Evolutionary conservation across 2,888 invertebrate genomes (phyloP).

Genomic region (Trilocha varians): DNA sequence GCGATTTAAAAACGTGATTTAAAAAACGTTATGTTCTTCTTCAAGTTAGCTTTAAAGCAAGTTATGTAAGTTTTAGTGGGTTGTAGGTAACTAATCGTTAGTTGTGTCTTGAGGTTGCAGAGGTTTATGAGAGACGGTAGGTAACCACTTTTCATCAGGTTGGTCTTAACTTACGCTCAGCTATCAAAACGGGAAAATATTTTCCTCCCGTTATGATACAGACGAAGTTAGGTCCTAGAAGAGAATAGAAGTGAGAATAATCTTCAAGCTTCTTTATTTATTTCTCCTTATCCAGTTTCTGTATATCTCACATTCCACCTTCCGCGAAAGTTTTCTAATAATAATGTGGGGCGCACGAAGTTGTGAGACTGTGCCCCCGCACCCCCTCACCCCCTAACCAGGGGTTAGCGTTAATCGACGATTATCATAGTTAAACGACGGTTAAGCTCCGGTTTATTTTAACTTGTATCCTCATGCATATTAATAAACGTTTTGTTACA

Average conservation of each 20-base stretch:
- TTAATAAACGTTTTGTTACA: background rate
- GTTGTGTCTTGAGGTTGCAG: too few relatives aligned
- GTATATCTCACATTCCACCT: constrained; percentile 6
- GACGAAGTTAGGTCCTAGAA: background rate
- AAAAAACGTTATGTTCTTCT: too few relatives aligned
- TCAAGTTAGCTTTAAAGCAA: too few relatives aligned
- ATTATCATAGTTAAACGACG: constrained; percentile 11
- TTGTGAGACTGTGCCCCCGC: background rate
- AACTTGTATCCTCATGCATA: background rate
- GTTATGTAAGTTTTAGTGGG: too few relatives aligned
- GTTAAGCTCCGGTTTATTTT: constrained; percentile 9
- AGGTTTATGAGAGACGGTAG: too few relatives aligned
- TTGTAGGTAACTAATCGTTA: too few relatives aligned
- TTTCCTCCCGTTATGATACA: too few relatives aligned
- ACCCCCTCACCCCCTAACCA: too few relatives aligned
- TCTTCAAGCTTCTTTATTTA: background rate
- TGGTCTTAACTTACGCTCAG: too few relatives aligned
- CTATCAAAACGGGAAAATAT: too few relatives aligned
- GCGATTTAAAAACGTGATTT: too few relatives aligned
- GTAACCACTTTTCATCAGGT: too few relatives aligned
- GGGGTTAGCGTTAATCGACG: constrained; percentile 12
- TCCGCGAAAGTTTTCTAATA: constrained; percentile 21
- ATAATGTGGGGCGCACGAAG: constrained; percentile 9
- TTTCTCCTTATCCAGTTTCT: constrained; percentile 7
- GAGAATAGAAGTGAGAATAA: background rate